Percentiles rank a stretch among this genome's conserved stretches.
Conservation (phyloP, 1,140 invertebrate genomes). For the Phymorhynchus buccinoides region DNA sequence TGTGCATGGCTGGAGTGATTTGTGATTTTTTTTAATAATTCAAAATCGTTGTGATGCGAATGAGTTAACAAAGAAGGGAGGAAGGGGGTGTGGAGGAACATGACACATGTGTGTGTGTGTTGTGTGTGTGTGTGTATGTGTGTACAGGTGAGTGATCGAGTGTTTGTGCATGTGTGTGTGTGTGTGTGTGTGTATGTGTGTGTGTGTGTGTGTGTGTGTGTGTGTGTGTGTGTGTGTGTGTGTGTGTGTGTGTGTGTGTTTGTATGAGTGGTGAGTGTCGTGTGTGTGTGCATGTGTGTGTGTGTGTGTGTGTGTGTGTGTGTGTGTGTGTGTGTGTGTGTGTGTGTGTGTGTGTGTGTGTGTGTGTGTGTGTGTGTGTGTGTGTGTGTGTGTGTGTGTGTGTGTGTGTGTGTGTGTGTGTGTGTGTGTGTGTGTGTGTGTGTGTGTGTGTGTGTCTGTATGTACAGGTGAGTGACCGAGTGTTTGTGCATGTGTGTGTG, state of each 20-base stretch:
- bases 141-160: background rate
- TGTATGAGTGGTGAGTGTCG: background rate
- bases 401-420: background rate
- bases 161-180: background rate
- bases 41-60: background rate
- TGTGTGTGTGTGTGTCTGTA: no score
- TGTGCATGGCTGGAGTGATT: no score
- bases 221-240: no score
- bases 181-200: background rate
- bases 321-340: background rate
- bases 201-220: background rate
- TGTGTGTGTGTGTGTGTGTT: no score
- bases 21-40: no score
- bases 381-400: background rate
- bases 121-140: background rate
- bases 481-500: no score
- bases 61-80: background rate
- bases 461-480: no score
- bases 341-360: background rate
- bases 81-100: background rate
- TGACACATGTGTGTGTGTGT: background rate
- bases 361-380: slow-evolving; percentile 5
- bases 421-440: background rate
- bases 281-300: background rate
- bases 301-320: background rate